A percentile compares a stretch with the other conserved stretches of the same genome.
These are phyloP conservation scores for Acanthosepion lycidas DNA, from an alignment of 2,888 invertebrate species.

Conservation along the genomic window DNA sequence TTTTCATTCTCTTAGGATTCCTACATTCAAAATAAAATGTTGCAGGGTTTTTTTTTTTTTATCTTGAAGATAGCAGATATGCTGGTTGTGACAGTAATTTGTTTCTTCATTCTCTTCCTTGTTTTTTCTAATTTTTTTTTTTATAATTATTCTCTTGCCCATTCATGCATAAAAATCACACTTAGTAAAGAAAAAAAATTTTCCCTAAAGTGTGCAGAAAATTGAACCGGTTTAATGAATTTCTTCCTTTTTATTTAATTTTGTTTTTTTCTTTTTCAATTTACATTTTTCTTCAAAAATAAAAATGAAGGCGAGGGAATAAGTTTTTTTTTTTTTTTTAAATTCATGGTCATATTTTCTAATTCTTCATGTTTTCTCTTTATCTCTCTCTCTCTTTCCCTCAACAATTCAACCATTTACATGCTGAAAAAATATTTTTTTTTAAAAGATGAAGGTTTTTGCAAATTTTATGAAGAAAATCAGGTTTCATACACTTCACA, in stretches of 20 bases:
- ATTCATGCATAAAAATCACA: no score
- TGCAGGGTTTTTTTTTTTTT: no score
- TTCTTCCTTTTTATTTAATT: background rate
- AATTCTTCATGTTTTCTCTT: background rate
- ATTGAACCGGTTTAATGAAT: conserved; percentile 10
- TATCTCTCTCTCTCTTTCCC: background rate
- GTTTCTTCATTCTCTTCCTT: no score
- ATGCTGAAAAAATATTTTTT: background rate
- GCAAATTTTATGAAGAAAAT: conserved; percentile 21
- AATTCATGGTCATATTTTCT: background rate
- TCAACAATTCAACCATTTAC: background rate
- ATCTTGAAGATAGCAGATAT: no score
- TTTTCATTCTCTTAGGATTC: no score
- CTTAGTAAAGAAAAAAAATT: no score
- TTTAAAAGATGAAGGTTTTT: background rate
- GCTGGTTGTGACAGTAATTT: no score
- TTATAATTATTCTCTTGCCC: no score
- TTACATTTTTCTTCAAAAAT: background rate
- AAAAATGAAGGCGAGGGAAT: background rate
- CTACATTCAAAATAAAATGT: background rate
- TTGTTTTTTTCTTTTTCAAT: background rate
- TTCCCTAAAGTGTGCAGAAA: background rate
- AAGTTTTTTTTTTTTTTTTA: background rate
- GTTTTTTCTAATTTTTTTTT: no score
- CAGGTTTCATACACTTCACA: background rate